Evolutionary conservation across 2,797 vertebrate species (phyloP).

Genomic region (Clarias fuscus): DNA sequence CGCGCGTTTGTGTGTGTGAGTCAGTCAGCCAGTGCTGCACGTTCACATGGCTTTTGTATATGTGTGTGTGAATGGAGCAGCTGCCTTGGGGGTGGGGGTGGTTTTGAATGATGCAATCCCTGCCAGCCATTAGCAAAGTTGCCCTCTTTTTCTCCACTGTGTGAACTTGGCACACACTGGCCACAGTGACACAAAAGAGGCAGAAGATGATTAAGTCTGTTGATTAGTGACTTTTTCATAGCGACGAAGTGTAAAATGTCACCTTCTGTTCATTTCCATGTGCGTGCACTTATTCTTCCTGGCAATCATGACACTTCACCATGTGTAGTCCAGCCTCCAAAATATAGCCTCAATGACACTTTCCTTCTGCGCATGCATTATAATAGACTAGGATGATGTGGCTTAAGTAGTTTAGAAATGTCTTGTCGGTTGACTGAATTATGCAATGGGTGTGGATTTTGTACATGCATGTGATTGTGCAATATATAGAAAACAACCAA

Average conservation of each 20-base stretch:
- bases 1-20: constrained; percentile 19
- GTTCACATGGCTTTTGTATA: constrained; percentile 48
- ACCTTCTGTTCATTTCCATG: constrained; percentile 39
- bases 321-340: constrained; percentile 1
- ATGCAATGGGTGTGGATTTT: neutral
- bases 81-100: constrained; percentile 50
- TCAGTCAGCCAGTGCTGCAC: constrained; percentile 40
- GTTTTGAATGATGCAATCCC: constrained; percentile 64
- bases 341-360: neutral
- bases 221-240: constrained; percentile 43
- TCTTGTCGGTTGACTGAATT: neutral
- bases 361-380: neutral
- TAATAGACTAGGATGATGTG: neutral
- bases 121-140: constrained; percentile 59
- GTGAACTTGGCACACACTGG: constrained; percentile 52
- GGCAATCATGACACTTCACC: constrained; percentile 2
- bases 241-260: constrained; percentile 43
- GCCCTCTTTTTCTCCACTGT: constrained; percentile 51
- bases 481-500: neutral
- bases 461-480: neutral
- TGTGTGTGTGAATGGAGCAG: constrained; percentile 57
- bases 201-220: constrained; percentile 42
- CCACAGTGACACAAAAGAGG: constrained; percentile 48
- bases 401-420: neutral
- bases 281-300: constrained; percentile 24